Evolutionary conservation across 2,113 vertebrate species (phyloP).

Genomic region (Sylvia atricapilla): DNA sequence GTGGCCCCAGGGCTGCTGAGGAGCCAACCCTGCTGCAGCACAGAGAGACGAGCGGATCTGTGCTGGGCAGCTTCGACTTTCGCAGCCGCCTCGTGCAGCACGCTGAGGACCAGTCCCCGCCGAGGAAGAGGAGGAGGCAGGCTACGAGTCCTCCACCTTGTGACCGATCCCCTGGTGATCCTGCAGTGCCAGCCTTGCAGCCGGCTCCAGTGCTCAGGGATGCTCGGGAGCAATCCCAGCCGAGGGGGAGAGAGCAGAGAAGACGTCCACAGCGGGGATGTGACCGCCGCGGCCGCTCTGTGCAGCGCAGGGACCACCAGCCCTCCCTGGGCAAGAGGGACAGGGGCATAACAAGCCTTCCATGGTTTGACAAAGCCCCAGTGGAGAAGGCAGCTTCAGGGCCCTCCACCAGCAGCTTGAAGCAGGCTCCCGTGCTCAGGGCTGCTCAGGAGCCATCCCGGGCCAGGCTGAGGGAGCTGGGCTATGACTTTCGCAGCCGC

Average conservation of each 20-base stretch:
- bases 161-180: background rate
- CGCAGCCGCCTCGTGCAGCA: background rate
- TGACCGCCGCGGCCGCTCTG: background rate
- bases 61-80: background rate
- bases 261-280: background rate
- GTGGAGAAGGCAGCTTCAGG: too few relatives aligned
- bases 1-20: too few relatives aligned
- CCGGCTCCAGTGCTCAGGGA: background rate
- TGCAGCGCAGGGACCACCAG: background rate
- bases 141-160: background rate
- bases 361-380: background rate
- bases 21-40: background rate
- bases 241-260: background rate
- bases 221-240: background rate
- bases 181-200: background rate
- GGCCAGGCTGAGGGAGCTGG: background rate
- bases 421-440: background rate
- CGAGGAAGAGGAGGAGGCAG: background rate
- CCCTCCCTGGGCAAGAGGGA: background rate
- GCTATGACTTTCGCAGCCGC: background rate
- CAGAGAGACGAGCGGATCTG: background rate
- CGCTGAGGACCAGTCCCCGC: rapidly evolving
- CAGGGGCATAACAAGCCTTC: background rate
- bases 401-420: too few relatives aligned
- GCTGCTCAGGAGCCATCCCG: background rate